Evolutionary conservation across 2,888 invertebrate genomes (phyloP), one percentile per base, ranked within the genome.

Genomic region (Acleris emargana): DNA sequence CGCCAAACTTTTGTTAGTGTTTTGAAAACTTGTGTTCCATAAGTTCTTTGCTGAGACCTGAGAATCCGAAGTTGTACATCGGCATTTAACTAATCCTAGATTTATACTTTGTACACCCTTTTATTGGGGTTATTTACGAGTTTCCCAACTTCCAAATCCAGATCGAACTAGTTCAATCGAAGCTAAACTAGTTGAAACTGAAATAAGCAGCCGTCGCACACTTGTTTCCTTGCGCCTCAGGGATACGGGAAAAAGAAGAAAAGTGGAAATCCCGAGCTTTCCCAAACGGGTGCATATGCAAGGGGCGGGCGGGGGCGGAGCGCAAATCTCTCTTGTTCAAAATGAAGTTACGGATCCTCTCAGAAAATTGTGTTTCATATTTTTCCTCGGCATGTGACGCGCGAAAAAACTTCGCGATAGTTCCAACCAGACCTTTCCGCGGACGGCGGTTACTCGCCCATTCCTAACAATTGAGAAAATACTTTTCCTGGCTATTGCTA

Each of bases 281-380:
- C 80, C 78, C 75, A 73, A 76, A 73, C 75, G 78, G 76, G 69
- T 88, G 88, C 88, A 87, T 84, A 88, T 84, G 86, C 87, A 86
- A 79, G 81, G 78, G 75, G 67, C 71, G 68, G 68, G 67, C 59
- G 54, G 55, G 78, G 75, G 74, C 76, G 76, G 67, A 77, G 77
- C 73, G 80, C 81, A 87, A 86, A 88, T 86, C 83, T 86, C 84
- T 83, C 84, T 82, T 81, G 81, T 85, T 84, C 82, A 81, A 86
- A 90, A 90, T 84, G 81, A 86, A 90, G 88, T 89, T 89, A 89
- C 86, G 81, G 80, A 86, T 86, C 79, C 79, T 77, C 79, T 80
- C 84, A 81, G 84, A 84, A 58, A 84, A 88, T 86, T 85, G 86
- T 87, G 79, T 88, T 83, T 89, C 85, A 83, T 87, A 86, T 85